Evolutionary conservation across 2,888 invertebrate species (phyloP), one percentile per base, ranked within the genome.

Genomic region (Agriopis aurantiaria): DNA sequence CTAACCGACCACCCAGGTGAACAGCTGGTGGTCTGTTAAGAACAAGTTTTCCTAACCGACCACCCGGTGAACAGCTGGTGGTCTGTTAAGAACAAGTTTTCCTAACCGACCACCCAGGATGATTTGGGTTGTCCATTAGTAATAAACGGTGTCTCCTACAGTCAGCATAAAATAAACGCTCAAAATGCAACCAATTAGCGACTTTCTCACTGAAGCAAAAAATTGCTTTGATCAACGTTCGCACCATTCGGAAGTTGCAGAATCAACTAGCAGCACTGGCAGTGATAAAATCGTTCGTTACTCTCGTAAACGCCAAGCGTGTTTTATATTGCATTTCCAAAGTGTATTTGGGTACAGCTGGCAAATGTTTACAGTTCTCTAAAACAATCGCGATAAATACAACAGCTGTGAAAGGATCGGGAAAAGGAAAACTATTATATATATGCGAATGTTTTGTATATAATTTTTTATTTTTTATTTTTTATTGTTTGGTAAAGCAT

Each of bases 151-250:
- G 2, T 23, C 17, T 23, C 17, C 0, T 2, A 23, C 17, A 23
- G 17, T 23, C 17, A 3, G 33, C 33, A 5, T 23, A 55, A 63
- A 55, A 62, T 56, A 56, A 64, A 41, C 12, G 4, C 43, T 17
- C 41, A 53, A 57, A 69, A 51, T 45, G n/a, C 65, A 23, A 49
- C 65, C 66, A 66, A 66, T 66, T 72, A 72, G 63, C 55, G 17
- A 72, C 65, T 64, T 68, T 68, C 65, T 56, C 62, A 72, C 60
- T 53, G 63, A 55, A 49, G 58, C 61, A 76, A 78, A 78, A 77
- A 80, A 52, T 40, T 12, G 49, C 72, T 70, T 72, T 73, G 51
- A 71, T 63, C 67, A 74, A 62, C 51, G 58, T 62, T 65, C 43
- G 49, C 48, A 49, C 58, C 49, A 65, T 55, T 63, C 65, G 51